These are phyloP conservation scores for Idaea biselata DNA, from an alignment of 2,888 invertebrate species.

Conservation along the genomic window DNA sequence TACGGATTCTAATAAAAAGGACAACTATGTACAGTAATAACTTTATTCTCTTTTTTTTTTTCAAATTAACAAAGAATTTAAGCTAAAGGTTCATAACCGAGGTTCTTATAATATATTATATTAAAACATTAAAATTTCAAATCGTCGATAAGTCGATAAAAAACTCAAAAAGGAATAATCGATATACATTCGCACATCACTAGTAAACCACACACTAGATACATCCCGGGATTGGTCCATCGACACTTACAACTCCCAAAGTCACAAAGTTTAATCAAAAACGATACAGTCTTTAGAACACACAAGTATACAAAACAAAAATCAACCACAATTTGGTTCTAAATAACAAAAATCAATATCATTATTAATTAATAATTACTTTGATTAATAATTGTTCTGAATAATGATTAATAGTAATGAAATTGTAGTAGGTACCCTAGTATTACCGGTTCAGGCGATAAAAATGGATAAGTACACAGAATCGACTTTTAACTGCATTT, in stretches of 20 bases:
- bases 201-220: conserved; percentile 35
- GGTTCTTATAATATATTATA: conserved; percentile 39
- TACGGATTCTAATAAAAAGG: conserved; percentile 18
- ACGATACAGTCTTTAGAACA: conserved; percentile 53
- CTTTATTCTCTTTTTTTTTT: conserved; percentile 62
- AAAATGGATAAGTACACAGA: neutral
- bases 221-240: conserved; percentile 52
- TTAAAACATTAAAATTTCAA: conserved; percentile 45
- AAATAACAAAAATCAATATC: conserved; percentile 7
- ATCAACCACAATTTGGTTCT: neutral
- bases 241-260: conserved; percentile 34
- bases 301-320: conserved; percentile 23
- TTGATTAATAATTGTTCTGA: conserved; percentile 9
- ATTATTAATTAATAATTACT: conserved; percentile 8
- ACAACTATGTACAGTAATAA: conserved; percentile 70
- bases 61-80: conserved; percentile 74
- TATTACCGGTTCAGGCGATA: too few species aligned
- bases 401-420: neutral
- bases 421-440: neutral
- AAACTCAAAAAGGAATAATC: conserved; percentile 35
- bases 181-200: conserved; percentile 30
- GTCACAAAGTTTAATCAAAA: conserved; percentile 31
- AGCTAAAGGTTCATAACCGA: conserved; percentile 74
- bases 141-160: conserved; percentile 41
- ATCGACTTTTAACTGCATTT: neutral